Base-by-base conservation (phyloP, 2,797 vertebrate genomes). In the Eulemur rubriventer region DNA sequence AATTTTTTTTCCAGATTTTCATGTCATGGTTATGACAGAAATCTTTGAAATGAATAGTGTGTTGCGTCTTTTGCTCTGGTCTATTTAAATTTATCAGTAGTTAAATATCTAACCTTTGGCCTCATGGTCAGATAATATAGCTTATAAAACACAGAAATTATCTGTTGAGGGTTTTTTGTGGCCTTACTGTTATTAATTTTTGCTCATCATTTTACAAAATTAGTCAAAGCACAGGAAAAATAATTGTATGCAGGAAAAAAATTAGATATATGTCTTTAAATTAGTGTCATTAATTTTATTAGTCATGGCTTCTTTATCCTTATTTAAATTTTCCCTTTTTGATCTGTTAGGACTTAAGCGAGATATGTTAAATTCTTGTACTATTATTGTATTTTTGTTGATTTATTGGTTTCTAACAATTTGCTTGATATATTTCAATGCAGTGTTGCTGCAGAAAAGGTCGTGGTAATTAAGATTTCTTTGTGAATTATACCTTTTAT, bases 401-500 rank as follows among this genome's bases (percentile, higher is more conserved):
- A 72, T 93, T 78, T 93, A 50, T 91, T 86, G 72, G 57, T 63
- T 84, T 86, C 85, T 86, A 46, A 86, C 11, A 59, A 12, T 91
- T 91, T 83, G 50, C 76, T 82, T 97, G 92, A 35, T n/a, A 4
- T 35, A 63, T 89, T 90, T 94, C 48, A 59, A 1, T 11, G 12
- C 46, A 55, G 16, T 57, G 41, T 87, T 86, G 55, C 78, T 69
- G 33, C 26, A 38, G 82, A 83, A 92, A 93, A 91, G 96, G 83
- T 89, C 83, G 38, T 30, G 73, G 28, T 87, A 80, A 80, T 87
- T 96, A 91, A 81, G 65, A 63, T 87, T 93, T 80, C 80, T 89
- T 88, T 84, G 91, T 93, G 89, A 96, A 81, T 97, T 72, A 63
- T 13, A 76, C 41, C 70, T 93, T 95, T 94, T 94, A 86, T 96